phyloP scores from a whole-genome alignment of 2,888 invertebrate species.

The Clostera curtula region DNA sequence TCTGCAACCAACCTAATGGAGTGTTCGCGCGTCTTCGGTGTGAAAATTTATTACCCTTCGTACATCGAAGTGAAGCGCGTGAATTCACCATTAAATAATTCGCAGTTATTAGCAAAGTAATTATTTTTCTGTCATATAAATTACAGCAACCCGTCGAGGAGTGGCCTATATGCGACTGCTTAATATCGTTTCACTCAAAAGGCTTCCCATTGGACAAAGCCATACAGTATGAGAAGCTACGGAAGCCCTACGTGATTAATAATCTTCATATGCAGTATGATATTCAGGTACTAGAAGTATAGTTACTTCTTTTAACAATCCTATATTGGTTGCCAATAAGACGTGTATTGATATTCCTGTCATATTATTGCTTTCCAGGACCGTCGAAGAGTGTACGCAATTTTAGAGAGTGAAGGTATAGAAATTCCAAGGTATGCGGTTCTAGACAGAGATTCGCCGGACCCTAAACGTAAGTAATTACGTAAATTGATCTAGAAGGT shows the following conservation, averaged over 20 bases:
- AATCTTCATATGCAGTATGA: constrained; percentile 99
- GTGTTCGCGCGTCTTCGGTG: constrained; percentile 14
- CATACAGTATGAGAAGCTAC: constrained; percentile 93
- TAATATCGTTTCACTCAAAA: constrained; percentile 98
- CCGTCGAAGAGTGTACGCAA: constrained; percentile 94
- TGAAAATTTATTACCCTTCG: constrained; percentile 8
- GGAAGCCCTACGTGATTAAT: constrained; percentile 97
- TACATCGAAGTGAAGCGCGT: constrained; percentile 10
- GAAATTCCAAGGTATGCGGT: constrained; percentile 99
- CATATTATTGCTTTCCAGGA: constrained; percentile 71
- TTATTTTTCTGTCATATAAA: constrained; percentile 6
- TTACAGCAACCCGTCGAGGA: constrained; percentile 93
- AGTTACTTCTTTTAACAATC: background rate
- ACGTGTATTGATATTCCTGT: background rate
- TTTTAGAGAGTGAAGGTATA: constrained; percentile 94
- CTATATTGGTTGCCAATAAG: background rate
- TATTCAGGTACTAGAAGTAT: constrained; percentile 81
- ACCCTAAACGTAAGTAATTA: constrained; percentile 89
- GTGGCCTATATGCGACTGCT: constrained; percentile 98
- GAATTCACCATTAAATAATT: constrained; percentile 11
- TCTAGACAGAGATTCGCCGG: constrained; percentile 92
- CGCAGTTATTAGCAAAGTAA: constrained; percentile 1
- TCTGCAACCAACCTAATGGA: no score
- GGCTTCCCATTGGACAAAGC: constrained; percentile 99
- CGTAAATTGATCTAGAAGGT: no score